These are phyloP conservation scores for Syngnathoides biaculeatus DNA, from an alignment of 2,113 vertebrate species.

Conservation along the genomic window DNA sequence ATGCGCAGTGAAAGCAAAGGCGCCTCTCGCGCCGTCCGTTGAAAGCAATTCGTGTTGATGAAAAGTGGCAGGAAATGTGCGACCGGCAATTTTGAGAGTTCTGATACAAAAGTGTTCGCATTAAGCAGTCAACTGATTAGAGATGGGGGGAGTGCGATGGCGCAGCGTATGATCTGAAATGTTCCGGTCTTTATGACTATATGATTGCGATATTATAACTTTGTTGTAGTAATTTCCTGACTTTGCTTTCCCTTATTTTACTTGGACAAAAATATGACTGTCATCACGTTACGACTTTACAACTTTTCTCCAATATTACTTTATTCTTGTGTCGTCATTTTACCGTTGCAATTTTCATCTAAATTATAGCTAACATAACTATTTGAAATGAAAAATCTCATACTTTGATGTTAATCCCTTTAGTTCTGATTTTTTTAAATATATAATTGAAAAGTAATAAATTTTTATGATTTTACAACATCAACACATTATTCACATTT, in stretches of 20 bases:
- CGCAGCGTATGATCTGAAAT: background rate
- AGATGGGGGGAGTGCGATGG: background rate
- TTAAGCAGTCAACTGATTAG: background rate
- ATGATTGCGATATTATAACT: background rate
- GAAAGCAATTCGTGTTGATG: conserved; percentile 21
- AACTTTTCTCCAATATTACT: background rate
- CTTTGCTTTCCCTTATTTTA: background rate
- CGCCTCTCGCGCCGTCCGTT: conserved; percentile 30
- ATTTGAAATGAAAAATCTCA: no score
- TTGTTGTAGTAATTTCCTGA: background rate
- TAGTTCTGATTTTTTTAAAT: no score
- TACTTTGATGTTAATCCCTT: no score
- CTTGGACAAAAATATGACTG: background rate
- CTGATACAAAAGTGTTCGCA: background rate
- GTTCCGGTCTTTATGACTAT: background rate
- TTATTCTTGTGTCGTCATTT: background rate
- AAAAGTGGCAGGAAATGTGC: background rate
- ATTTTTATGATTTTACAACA: no score
- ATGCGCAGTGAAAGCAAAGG: conserved; percentile 40
- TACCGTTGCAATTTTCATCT: background rate
- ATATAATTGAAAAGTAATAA: no score
- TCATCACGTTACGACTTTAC: background rate
- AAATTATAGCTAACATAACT: background rate
- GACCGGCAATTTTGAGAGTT: background rate
- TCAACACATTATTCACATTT: no score